phyloP scores from a whole-genome alignment of 1,140 invertebrate species.

The Venustaconcha ellipsiformis region DNA sequence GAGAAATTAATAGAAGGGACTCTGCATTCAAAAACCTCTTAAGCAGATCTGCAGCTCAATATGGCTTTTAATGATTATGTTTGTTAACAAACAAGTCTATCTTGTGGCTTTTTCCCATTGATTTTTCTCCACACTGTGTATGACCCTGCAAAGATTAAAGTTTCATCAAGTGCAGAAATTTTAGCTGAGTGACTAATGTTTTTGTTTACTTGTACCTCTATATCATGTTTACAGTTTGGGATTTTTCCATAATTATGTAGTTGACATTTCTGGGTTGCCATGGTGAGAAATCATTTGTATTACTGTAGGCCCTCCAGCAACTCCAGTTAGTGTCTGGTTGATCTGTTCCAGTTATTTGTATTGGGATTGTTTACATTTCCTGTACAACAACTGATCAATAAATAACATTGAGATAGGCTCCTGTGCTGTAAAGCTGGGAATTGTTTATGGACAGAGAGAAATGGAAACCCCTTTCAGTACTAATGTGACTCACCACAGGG shows the following conservation, averaged over 20 bases:
- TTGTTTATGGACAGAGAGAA: too few relatives aligned
- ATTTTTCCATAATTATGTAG: slow-evolving; percentile 31
- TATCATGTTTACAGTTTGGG: slow-evolving; percentile 29
- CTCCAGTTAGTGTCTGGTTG: too few relatives aligned
- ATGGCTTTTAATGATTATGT: slow-evolving; percentile 6
- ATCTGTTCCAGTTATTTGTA: too few relatives aligned
- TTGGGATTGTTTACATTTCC: too few relatives aligned
- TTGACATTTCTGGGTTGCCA: slow-evolving; percentile 34
- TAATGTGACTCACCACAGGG: too few relatives aligned
- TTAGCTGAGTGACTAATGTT: slow-evolving; percentile 22
- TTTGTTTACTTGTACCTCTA: slow-evolving; percentile 24
- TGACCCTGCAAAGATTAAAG: slow-evolving; percentile 17
- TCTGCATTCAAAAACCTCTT: slow-evolving; percentile 4
- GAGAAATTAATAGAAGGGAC: neutral
- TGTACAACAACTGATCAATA: too few relatives aligned
- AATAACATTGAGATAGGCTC: too few relatives aligned
- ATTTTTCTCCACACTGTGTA: slow-evolving; percentile 13
- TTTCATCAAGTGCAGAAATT: slow-evolving; percentile 30
- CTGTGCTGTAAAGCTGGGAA: too few relatives aligned
- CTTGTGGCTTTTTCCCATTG: slow-evolving; percentile 7
- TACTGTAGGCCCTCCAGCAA: too few relatives aligned
- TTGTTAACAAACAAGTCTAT: slow-evolving; percentile 22
- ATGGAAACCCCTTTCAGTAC: too few relatives aligned
- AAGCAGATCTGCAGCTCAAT: slow-evolving; percentile 1
- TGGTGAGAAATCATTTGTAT: slow-evolving; percentile 4